These are phyloP conservation scores for Semaprochilodus insignis DNA, from an alignment of 2,797 vertebrate genomes.

Conservation along the genomic window DNA sequence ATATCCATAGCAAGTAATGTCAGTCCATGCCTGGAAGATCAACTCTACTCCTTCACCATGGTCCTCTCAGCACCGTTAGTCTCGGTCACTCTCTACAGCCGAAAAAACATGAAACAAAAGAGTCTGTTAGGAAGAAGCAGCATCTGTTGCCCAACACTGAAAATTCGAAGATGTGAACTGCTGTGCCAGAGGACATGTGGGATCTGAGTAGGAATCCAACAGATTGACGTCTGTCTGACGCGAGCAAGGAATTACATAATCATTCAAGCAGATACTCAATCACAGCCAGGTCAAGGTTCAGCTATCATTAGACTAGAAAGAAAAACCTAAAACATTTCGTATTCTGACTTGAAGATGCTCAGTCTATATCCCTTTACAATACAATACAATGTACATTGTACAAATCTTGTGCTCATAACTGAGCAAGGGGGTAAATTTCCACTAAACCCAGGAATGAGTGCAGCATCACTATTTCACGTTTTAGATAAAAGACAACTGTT, in stretches of 20 bases:
- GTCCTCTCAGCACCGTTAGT: constrained; percentile 6
- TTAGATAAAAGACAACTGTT: constrained; percentile 53
- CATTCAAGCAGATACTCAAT: neutral
- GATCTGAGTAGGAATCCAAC: neutral
- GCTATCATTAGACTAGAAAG: neutral
- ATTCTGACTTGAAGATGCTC: neutral
- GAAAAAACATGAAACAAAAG: neutral
- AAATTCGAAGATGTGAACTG: neutral
- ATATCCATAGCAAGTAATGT: constrained; percentile 25
- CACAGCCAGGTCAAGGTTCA: neutral
- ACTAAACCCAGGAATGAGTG: constrained; percentile 23
- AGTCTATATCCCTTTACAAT: neutral
- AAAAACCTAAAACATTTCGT: neutral
- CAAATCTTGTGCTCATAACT: neutral
- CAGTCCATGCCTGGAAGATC: constrained; percentile 50
- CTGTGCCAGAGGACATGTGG: neutral
- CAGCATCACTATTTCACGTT: constrained; percentile 23
- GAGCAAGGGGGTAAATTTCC: neutral
- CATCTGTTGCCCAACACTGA: neutral
- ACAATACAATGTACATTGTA: too few relatives aligned
- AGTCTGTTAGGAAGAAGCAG: neutral
- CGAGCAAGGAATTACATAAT: neutral
- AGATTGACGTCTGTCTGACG: neutral
- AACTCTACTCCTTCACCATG: constrained; percentile 40
- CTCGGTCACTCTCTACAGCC: constrained; percentile 14